A percentile compares a stretch with the other conserved stretches of the same genome.
These are phyloP conservation scores for Cyclura pinguis DNA, from an alignment of 2,797 vertebrate species.

Conservation along the genomic window DNA sequence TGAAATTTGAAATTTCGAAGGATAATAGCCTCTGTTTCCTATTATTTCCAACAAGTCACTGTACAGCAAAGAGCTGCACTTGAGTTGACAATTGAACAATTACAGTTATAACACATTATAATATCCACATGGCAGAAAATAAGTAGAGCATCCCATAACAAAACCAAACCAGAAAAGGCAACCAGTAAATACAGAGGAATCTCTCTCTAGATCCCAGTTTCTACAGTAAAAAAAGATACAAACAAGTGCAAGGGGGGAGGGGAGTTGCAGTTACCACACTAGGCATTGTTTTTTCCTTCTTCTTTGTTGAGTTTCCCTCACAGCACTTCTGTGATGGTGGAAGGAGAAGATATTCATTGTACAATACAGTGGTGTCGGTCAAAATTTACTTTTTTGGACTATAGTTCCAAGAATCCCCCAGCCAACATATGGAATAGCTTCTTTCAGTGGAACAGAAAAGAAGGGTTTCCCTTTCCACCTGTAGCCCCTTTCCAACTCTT, in stretches of 20 bases:
- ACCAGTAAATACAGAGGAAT: conserved; percentile 5
- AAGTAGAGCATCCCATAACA: conserved; percentile 28
- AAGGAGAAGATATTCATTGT: background rate
- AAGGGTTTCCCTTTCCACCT: background rate
- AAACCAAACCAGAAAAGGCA: background rate
- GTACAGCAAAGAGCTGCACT: conserved; percentile 19
- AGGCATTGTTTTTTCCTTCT: conserved; percentile 3
- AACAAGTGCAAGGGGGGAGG: background rate
- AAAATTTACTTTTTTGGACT: no score
- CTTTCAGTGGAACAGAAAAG: background rate
- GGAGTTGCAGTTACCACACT: background rate
- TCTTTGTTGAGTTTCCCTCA: background rate
- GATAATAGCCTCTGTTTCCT: conserved; percentile 35
- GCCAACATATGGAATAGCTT: no score
- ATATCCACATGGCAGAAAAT: conserved; percentile 20
- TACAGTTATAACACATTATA: conserved; percentile 19
- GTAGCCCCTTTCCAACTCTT: background rate
- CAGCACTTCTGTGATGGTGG: conserved; percentile 35
- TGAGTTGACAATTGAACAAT: conserved; percentile 36
- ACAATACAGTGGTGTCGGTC: background rate
- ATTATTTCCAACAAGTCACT: conserved; percentile 35
- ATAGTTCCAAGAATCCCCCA: no score
- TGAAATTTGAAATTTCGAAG: conserved; percentile 34
- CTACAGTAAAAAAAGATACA: background rate
- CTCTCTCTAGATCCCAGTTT: background rate